Base-by-base conservation (phyloP, 2,113 vertebrate genomes). In the Chamaetylas fuelleborni region DNA sequence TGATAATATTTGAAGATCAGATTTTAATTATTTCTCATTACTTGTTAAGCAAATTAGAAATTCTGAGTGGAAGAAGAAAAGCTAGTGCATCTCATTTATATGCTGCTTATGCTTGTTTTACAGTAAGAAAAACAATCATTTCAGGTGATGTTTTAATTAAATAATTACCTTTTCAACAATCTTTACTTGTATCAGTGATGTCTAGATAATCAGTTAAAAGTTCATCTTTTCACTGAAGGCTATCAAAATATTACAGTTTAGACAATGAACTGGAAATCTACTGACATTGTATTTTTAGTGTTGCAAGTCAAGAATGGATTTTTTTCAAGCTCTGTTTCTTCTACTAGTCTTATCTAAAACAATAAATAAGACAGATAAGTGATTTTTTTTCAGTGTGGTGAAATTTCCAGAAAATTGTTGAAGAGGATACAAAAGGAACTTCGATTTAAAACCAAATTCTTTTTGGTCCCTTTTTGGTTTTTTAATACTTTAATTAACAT, bases 31-130 rank as follows among this genome's bases (percentile, higher is more conserved):
- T 86, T 91, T 85, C 83, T 88, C 34, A 70, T 82, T 92, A 81
- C 25, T 71, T 88, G 51, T 77, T 93, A 83, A 72, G n/a, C 38
- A 88, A 95, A 88, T 91, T 95, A 94, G 93, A 89, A 89, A 70
- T 96, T 96, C 34, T 93, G 60, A 96, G 83, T 90, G 50, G 92
- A 88, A 43, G 64, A 96, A 96, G 64, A 78, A 81, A 53, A 57
- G 26, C 56, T 76, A 87, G 40, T 94, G 24, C 24, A 71, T 96
- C 86, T 96, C 85, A 42, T 73, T 96, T 86, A 57, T 64, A 33
- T n/a, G 33, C 53, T 86, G 40, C 43, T 88, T 80, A 19, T 84
- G 19, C 47, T 66, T 88, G 33, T 64, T 92, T 90, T 74, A 62
- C 43, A 19, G 34, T 43, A 70, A 73, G 53, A 45, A 89, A 76